Evolutionary conservation across 1,140 invertebrate genomes (phyloP).

Genomic region (Drosophila kepulauana): DNA sequence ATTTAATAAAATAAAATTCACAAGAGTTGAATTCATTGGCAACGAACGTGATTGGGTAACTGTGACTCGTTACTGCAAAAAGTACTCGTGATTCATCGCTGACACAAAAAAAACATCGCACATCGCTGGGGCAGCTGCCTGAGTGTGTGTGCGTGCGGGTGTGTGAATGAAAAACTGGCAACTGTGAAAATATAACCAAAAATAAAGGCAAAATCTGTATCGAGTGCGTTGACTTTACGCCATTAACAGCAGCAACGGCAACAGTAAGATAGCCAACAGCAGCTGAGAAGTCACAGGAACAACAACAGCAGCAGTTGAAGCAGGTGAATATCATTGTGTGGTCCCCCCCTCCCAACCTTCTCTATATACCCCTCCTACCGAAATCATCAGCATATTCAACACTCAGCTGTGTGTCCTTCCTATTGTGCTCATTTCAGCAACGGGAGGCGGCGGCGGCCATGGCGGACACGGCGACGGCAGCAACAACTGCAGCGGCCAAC

Average conservation of each 20-base stretch:
- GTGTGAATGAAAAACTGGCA: slow-evolving; percentile 77
- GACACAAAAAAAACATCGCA: slow-evolving; percentile 16
- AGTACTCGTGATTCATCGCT: slow-evolving; percentile 21
- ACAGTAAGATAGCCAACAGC: slow-evolving; percentile 11
- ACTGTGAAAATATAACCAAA: slow-evolving; percentile 82
- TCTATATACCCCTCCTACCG: background rate
- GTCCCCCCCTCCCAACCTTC: background rate
- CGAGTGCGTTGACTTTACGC: slow-evolving; percentile 42
- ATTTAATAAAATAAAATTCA: too few relatives aligned
- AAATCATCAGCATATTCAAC: slow-evolving; percentile 1
- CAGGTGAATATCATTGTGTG: slow-evolving; percentile 30
- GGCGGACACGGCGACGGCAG: slow-evolving; percentile 62
- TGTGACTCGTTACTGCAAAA: slow-evolving; percentile 16
- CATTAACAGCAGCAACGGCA: slow-evolving; percentile 23
- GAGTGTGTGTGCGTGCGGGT: slow-evolving; percentile 49
- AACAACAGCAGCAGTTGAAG: slow-evolving; percentile 34
- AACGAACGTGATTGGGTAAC: background rate
- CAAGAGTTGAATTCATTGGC: too few relatives aligned
- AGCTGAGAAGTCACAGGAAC: slow-evolving; percentile 21
- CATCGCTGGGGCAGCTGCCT: slow-evolving; percentile 30
- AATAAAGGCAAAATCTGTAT: slow-evolving; percentile 57
- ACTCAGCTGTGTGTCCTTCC: slow-evolving; percentile 45
- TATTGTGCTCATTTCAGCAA: slow-evolving; percentile 3
- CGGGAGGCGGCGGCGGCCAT: slow-evolving; percentile 33
- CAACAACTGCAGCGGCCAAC: slow-evolving; percentile 45